Evolutionary conservation across 2,888 invertebrate species (phyloP).

Genomic region (Pteria penguin): DNA sequence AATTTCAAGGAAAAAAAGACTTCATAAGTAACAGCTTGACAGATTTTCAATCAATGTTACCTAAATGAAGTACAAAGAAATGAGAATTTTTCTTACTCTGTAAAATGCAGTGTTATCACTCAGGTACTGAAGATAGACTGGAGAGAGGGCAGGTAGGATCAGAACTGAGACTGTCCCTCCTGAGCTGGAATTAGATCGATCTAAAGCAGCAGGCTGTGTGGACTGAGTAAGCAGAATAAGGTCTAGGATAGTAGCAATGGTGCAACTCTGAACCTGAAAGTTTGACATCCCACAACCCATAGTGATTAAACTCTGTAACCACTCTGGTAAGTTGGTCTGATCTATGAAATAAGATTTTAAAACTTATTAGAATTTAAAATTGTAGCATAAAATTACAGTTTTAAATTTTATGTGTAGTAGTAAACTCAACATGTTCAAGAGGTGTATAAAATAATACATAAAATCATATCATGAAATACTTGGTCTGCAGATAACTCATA

Average conservation of each 20-base stretch:
- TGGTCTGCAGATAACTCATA: no score
- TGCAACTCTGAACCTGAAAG: constrained; percentile 82
- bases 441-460: no score
- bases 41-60: no score
- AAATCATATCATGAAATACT: no score
- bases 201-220: constrained; percentile 65
- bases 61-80: no score
- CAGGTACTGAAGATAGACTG: constrained; percentile 85
- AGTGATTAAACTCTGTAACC: constrained; percentile 87
- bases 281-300: constrained; percentile 85
- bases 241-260: constrained; percentile 87
- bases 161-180: constrained; percentile 83
- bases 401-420: no score
- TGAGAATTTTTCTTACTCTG: constrained; percentile 83
- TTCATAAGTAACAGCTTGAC: no score
- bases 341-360: constrained; percentile 65
- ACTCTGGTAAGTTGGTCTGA: constrained; percentile 80
- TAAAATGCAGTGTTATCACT: constrained; percentile 86
- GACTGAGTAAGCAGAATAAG: constrained; percentile 85
- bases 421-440: no score
- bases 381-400: no score
- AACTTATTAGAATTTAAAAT: constrained; percentile 10
- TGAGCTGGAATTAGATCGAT: constrained; percentile 31
- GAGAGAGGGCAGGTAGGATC: constrained; percentile 86
- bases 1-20: no score